A percentile compares a stretch with the other conserved stretches of the same genome.
phyloP scores from a whole-genome alignment of 2,888 invertebrate genomes.

The Acrobasis repandana region DNA sequence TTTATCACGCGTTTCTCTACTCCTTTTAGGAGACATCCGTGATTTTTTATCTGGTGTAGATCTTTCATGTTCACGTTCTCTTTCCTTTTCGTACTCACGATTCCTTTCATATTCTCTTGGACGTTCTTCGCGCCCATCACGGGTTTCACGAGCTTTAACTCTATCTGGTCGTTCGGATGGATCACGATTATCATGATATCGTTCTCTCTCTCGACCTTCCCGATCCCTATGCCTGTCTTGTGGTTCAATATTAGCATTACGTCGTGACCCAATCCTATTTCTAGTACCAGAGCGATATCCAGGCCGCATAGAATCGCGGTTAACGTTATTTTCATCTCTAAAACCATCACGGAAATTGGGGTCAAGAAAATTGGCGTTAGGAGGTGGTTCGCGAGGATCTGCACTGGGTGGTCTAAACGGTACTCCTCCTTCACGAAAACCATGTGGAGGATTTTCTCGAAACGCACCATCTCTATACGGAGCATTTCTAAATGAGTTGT shows the following conservation, averaged over 20 bases:
- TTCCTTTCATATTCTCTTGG: conserved; percentile 57
- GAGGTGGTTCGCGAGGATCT: conserved; percentile 62
- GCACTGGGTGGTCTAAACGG: conserved; percentile 68
- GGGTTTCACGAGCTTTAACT: conserved; percentile 59
- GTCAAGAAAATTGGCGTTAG: conserved; percentile 59
- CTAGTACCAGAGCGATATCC: conserved; percentile 59
- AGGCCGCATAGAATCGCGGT: conserved; percentile 58
- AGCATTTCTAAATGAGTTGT: conserved; percentile 60
- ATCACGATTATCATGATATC: conserved; percentile 68
- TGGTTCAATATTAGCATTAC: conserved; percentile 63
- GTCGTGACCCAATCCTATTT: conserved; percentile 59
- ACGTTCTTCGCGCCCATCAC: conserved; percentile 57
- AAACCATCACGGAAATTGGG: conserved; percentile 66
- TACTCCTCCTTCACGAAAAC: conserved; percentile 60
- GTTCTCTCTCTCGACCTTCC: conserved; percentile 67
- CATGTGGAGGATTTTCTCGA: conserved; percentile 64
- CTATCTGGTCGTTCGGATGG: conserved; percentile 66
- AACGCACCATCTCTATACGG: conserved; percentile 66
- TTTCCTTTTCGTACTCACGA: conserved; percentile 68
- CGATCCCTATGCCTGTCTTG: conserved; percentile 68
- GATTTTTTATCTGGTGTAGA: conserved; percentile 68
- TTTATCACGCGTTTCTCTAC: conserved; percentile 65
- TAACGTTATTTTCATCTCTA: conserved; percentile 60
- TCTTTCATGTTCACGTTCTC: conserved; percentile 69
- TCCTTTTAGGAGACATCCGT: conserved; percentile 66